phyloP scores from a whole-genome alignment of 2,888 invertebrate genomes.

The Fragum whitleyi region DNA sequence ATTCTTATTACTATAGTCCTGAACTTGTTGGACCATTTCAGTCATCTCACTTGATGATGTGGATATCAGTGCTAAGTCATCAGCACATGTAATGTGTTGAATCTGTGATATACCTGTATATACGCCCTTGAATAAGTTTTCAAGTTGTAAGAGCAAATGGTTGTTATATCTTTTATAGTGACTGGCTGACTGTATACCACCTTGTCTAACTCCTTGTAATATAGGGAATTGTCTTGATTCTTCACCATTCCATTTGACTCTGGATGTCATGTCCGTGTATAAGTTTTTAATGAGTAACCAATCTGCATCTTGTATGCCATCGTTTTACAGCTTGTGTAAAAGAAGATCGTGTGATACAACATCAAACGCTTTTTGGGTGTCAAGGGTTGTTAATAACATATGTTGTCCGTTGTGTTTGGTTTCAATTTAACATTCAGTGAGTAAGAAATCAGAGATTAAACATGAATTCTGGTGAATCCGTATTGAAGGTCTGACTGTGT shows the following conservation, averaged over 20 bases:
- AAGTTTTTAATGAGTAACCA: background rate
- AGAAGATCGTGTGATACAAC: no score
- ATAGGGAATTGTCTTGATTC: background rate
- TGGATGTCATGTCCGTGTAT: background rate
- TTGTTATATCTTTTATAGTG: slow-evolving; percentile 9
- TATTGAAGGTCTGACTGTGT: background rate
- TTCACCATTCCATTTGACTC: slow-evolving; percentile 3
- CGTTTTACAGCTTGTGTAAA: no score
- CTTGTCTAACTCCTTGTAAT: no score
- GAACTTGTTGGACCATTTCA: background rate
- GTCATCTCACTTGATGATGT: background rate
- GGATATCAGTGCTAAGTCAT: background rate
- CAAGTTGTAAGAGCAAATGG: no score
- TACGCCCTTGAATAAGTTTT: background rate
- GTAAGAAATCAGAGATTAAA: no score
- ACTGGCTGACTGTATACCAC: background rate
- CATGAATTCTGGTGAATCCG: background rate
- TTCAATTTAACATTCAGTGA: no score
- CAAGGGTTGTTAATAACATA: slow-evolving; percentile 16
- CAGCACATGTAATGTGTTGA: slow-evolving; percentile 1
- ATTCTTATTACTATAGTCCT: background rate
- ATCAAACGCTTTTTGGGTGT: no score
- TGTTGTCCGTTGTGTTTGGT: no score
- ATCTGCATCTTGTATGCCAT: no score
- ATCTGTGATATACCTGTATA: background rate